phyloP scores from a whole-genome alignment of 2,888 invertebrate species.

The Patella depressa region DNA sequence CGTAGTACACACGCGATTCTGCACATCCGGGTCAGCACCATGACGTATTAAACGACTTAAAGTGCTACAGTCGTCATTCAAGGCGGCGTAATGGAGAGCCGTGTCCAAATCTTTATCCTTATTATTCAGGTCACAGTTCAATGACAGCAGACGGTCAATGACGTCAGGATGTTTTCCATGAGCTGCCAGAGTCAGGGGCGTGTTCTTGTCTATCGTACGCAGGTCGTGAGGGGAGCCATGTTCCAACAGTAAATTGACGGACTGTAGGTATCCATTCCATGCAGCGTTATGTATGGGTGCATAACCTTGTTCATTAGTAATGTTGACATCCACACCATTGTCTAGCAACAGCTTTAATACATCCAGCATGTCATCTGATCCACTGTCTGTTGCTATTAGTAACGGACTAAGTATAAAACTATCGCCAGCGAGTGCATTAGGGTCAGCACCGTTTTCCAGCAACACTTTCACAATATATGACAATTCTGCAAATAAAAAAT shows the following conservation, averaged over 20 bases:
- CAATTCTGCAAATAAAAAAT: constrained; percentile 42
- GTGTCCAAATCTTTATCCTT: constrained; percentile 62
- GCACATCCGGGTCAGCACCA: constrained; percentile 57
- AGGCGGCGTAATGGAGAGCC: constrained; percentile 60
- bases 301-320: constrained; percentile 49
- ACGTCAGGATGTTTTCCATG: constrained; percentile 51
- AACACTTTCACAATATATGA: constrained; percentile 41
- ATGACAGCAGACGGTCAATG: constrained; percentile 49
- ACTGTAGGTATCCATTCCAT: constrained; percentile 56
- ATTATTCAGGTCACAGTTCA: constrained; percentile 60
- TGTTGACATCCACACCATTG: constrained; percentile 46
- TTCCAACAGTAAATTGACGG: constrained; percentile 46
- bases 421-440: constrained; percentile 28
- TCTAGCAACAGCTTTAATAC: constrained; percentile 39
- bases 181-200: constrained; percentile 61
- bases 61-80: constrained; percentile 54
- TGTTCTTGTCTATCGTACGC: constrained; percentile 56
- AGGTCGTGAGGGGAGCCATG: constrained; percentile 50
- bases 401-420: constrained; percentile 43
- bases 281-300: constrained; percentile 61
- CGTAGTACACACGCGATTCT: constrained; percentile 50
- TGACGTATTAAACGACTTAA: constrained; percentile 47
- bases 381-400: constrained; percentile 52
- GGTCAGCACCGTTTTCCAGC: constrained; percentile 37
- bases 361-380: constrained; percentile 42